A percentile compares a stretch with the other conserved stretches of the same genome.
These are phyloP conservation scores for Apamea epomidion DNA, from an alignment of 2,888 invertebrate genomes.

Conservation along the genomic window DNA sequence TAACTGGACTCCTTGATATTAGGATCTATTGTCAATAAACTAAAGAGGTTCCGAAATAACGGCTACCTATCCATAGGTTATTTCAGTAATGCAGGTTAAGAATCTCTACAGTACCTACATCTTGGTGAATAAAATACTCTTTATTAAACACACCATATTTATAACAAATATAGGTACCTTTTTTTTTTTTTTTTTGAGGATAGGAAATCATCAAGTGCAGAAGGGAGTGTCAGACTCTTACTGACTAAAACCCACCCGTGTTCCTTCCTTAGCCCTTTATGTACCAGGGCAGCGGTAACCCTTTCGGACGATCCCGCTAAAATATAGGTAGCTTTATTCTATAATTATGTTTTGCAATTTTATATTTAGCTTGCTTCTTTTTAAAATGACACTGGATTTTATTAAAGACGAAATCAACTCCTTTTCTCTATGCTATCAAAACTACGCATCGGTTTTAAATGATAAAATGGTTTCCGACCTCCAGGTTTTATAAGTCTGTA, in stretches of 20 bases:
- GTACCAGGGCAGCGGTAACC: too few relatives aligned
- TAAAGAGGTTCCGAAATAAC: slow-evolving; percentile 1
- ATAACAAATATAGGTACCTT: too few relatives aligned
- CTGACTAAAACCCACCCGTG: too few relatives aligned
- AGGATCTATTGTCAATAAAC: slow-evolving; percentile 27
- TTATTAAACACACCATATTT: background rate
- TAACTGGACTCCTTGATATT: slow-evolving; percentile 13
- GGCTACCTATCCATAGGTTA: background rate
- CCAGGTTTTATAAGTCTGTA: too few relatives aligned
- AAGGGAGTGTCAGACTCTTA: too few relatives aligned
- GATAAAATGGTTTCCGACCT: background rate
- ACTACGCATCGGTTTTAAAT: background rate
- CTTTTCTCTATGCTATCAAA: background rate
- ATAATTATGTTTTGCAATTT: background rate
- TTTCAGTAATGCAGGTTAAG: background rate
- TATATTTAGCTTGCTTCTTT: background rate
- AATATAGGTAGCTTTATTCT: too few relatives aligned
- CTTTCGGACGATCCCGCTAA: too few relatives aligned
- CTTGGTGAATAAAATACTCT: background rate
- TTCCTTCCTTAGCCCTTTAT: too few relatives aligned
- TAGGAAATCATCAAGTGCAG: too few relatives aligned
- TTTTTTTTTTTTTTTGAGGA: too few relatives aligned
- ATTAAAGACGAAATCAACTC: too few relatives aligned
- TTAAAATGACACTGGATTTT: background rate
- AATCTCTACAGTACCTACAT: background rate